phyloP scores from a whole-genome alignment of 1,140 invertebrate species.

The Sycobia sp. region DNA sequence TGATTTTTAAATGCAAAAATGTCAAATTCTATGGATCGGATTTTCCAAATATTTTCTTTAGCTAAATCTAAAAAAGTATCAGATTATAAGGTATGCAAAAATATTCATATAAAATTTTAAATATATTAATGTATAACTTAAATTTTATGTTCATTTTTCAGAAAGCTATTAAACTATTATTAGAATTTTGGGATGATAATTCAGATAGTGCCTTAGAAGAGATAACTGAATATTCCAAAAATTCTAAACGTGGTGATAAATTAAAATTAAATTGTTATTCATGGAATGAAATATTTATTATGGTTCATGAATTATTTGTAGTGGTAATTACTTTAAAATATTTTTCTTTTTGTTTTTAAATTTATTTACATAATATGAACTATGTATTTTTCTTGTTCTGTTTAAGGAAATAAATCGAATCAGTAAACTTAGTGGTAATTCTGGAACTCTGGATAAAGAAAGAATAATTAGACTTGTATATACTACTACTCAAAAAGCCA shows the following conservation, averaged over 20 bases:
- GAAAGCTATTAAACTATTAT: constrained; percentile 38
- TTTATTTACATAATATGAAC: not conserved
- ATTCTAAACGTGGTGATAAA: not conserved
- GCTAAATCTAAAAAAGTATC: constrained; percentile 38
- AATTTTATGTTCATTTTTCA: constrained; percentile 14
- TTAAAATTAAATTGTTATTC: constrained; percentile 6
- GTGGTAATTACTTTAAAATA: constrained; percentile 35
- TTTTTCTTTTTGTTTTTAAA: constrained; percentile 7
- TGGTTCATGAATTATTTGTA: constrained; percentile 41
- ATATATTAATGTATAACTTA: not conserved
- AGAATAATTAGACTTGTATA: constrained; percentile 39
- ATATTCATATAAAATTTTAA: not conserved
- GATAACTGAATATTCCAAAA: constrained; percentile 37
- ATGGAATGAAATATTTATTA: constrained; percentile 41
- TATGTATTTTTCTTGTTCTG: not conserved
- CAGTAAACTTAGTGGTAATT: constrained; percentile 26
- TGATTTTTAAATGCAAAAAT: too few relatives aligned
- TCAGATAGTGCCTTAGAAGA: constrained; percentile 34
- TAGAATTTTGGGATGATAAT: constrained; percentile 40
- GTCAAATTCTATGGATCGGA: constrained; percentile 37
- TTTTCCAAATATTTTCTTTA: constrained; percentile 31
- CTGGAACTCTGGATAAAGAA: constrained; percentile 31
- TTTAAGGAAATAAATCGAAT: constrained; percentile 41
- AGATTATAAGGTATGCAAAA: constrained; percentile 40
- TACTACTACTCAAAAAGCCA: constrained; percentile 30